Evolutionary conservation across 2,113 vertebrate genomes (phyloP), one percentile per base, ranked within the genome.

Genomic region (Illadopsis cleaveri): DNA sequence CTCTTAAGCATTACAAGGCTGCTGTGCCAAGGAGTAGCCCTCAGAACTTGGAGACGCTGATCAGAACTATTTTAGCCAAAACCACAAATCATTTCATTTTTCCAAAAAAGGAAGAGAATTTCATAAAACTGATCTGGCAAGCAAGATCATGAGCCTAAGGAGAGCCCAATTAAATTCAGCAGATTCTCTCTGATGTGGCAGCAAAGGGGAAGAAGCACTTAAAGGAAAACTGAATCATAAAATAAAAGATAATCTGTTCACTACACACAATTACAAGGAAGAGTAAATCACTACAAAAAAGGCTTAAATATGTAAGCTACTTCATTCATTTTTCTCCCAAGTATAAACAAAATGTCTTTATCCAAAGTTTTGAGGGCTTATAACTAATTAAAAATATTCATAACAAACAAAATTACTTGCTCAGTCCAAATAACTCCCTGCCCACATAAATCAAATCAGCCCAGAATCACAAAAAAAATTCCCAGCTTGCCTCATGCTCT

Each of bases 371-470:
- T 95, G 70, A 90, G 68, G 68, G 47, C 20, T 93, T 92, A 80
- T 44, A 95, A 53, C 82, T 95, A 92, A 92, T 95, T 94, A 93
- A 94, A 94, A 95, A 89, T 92, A 96, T 93, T 93, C 72, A 71
- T 86, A 95, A 90, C 79, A 95, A 95, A 92, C 79, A 95, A 95
- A 96, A 95, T 92, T 84, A 96, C 76, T 78, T 90, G 64, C 88
- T 96, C 69, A 94, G 64, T 90, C 90, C 88, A 95, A 92, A 94
- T 92, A 95, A 93, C 60, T 93, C 93, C 83, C 88, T 96, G 88
- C 90, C 90, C 93, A 95, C 94, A 96, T 96, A 96, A 94, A 96
- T 94, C 88, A 96, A 94, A 96, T 83, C 92, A 97, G 85, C 88
- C 40, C 61, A 96, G 79, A 95, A 96, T 89, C 80, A 90, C 79